Evolutionary conservation across 2,797 vertebrate species (phyloP), one percentile per base, ranked within the genome.

Genomic region (Malacoraja senta): DNA sequence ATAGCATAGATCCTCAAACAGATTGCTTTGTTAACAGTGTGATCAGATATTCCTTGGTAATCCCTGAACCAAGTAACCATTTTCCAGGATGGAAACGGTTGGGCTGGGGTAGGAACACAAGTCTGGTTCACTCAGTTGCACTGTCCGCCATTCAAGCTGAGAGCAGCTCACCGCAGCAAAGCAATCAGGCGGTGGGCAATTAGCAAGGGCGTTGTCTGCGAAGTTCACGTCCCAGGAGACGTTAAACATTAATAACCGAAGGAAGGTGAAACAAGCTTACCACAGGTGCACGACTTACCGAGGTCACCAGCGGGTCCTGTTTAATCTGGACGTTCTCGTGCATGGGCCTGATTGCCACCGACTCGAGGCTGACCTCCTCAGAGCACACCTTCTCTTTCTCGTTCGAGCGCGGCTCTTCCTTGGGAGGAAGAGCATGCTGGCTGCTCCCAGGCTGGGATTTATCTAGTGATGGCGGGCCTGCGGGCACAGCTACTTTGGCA

Each of bases 401-500:
- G 0, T 96, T 97, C 72, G 97, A 96, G 3, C 98, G 95, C 72
- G 96, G 96, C 94, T 99, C 99, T 93, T 99, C 98, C 95, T 99
- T 98, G 94, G 96, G 96, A 93, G 98, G 97, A 93, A 99, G 95
- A 72, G 97, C 95, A 95, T 98, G 99, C 94, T 99, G 97, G 94
- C 98, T 98, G 96, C 98, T 97, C 94, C 98, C 98, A 0, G 98
- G 97, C 94, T 98, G 97, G 93, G 96, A 96, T 94, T 98, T 97
- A 93, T 99, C 98, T 94, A 99, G 96, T 94, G 98, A 97, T 91
- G 97, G 96, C 94, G 98, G 98, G 94, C 97, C 97, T 95, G 98
- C 98, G 95, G 98, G 97, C 96, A 99, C 97, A 94, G 98, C 99
- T 58, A 99, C 99, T 96, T 99, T 99, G 95, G 99, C 99, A 95